Conservation (phyloP, 1,140 invertebrate species). For the Zaprionus vittiger region DNA sequence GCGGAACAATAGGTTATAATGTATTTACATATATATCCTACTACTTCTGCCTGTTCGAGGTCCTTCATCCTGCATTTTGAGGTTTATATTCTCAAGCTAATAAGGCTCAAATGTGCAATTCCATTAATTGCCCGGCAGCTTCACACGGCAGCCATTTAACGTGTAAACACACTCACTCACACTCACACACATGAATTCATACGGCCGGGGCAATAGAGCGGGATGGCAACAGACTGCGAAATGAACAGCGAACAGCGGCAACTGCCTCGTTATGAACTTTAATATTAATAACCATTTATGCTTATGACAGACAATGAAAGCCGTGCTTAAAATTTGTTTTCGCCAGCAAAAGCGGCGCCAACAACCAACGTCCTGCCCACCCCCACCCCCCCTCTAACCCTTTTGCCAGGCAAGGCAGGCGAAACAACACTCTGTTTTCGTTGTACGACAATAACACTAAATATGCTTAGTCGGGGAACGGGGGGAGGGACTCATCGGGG, state of each 20-base stretch:
- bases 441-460: constrained; percentile 71
- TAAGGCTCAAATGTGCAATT: constrained; percentile 70
- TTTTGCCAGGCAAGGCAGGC: background rate
- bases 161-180: constrained; percentile 37
- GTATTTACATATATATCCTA: background rate
- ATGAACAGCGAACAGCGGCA: constrained; percentile 57
- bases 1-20: background rate
- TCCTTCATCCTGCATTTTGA: constrained; percentile 22
- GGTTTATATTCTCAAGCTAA: constrained; percentile 51
- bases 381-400: background rate
- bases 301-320: constrained; percentile 76
- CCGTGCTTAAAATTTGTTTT: constrained; percentile 46
- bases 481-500: background rate
- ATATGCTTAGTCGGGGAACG: constrained; percentile 61
- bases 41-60: background rate
- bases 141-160: constrained; percentile 56
- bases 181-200: constrained; percentile 57
- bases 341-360: constrained; percentile 1
- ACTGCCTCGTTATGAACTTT: constrained; percentile 63
- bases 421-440: constrained; percentile 22
- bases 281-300: constrained; percentile 80
- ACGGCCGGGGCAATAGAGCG: constrained; percentile 46
- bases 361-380: background rate
- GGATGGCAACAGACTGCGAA: constrained; percentile 58
- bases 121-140: constrained; percentile 58